Percentiles rank a stretch among this genome's conserved stretches.
These are phyloP conservation scores for Elachura formosa DNA, from an alignment of 2,113 vertebrate genomes.

Conservation along the genomic window DNA sequence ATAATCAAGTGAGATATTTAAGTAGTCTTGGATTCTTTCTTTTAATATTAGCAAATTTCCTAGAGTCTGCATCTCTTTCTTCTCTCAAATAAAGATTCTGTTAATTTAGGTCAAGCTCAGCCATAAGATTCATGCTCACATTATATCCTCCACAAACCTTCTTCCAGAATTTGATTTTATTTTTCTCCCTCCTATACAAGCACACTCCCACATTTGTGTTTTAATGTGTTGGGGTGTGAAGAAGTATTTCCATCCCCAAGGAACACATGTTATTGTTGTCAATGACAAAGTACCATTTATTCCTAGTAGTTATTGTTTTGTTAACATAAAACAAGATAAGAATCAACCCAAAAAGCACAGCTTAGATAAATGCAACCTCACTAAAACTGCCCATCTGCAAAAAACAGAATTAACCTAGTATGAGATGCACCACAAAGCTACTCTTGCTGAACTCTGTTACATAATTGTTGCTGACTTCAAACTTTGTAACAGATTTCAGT, in stretches of 20 bases:
- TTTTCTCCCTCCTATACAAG: not conserved
- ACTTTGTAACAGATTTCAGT: not conserved
- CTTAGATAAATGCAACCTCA: not conserved
- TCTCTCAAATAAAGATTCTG: not conserved
- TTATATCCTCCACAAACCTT: not conserved
- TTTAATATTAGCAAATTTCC: not conserved
- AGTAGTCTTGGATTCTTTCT: not conserved
- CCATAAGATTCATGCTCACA: not conserved
- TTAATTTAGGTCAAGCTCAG: not conserved
- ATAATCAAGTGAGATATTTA: not conserved
- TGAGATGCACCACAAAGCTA: not conserved
- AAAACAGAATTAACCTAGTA: not conserved
- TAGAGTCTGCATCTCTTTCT: not conserved
- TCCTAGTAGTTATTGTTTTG: not conserved
- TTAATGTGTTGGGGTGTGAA: not conserved
- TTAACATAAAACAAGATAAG: not conserved
- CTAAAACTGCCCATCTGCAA: not conserved
- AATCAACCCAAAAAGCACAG: not conserved
- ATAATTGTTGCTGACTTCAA: not conserved
- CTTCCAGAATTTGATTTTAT: not conserved
- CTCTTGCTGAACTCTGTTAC: not conserved
- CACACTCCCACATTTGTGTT: not conserved
- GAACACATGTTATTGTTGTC: not conserved
- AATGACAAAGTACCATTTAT: not conserved
- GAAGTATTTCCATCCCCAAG: not conserved